Base-by-base conservation (phyloP, 2,113 vertebrate species). In the Actenoides hombroni region DNA sequence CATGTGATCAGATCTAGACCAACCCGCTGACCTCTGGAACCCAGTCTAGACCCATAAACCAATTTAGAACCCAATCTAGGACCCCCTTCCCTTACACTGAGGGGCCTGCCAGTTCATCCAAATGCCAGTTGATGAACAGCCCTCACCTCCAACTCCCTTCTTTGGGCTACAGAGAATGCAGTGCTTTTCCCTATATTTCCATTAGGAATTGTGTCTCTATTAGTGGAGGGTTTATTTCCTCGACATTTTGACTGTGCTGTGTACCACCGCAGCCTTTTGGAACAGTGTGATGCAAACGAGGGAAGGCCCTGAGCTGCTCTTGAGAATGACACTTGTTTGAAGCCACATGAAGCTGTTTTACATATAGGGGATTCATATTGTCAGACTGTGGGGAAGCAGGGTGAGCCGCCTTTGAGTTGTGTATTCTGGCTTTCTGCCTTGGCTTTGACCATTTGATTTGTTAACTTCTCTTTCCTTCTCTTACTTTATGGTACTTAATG, bases 21-120 rank as follows among this genome's bases (percentile, higher is more conserved):
- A 5, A 5, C 35, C 4, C 4, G 1, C 28, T 9, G 6, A 28
- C n/a, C 11, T 21, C 33, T 0, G 1, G 13, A 44, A 26, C 19
- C 25, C 9, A 2, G 8, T 16, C 33, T 64, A 46, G 59, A 64
- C 16, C 40, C 8, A 3, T 2, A 33, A 39, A 37, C 11, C 1
- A 0, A 25, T 28, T 29, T 21, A 29, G 65, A 70, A 49, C 12
- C 9, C 1, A 1, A 12, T 33, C 28, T n/a, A 71, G 81, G 46
- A 16, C 49, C 8, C 2, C 25, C 4, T 63, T 19, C 25, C 31
- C 48, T 16, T 63, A 24, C 24, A 21, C 26, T 56, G 1, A 0
- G 16, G 16, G 33, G 39, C 9, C 23, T 4, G 3, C 25, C 39
- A 31, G 31, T 44, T 63, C 25, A 31, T 29, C 37, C 31, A 31